Percentiles rank a stretch among this genome's conserved stretches.
phyloP scores from a whole-genome alignment of 2,888 invertebrate species.

The Cryptocephalus moraei region DNA sequence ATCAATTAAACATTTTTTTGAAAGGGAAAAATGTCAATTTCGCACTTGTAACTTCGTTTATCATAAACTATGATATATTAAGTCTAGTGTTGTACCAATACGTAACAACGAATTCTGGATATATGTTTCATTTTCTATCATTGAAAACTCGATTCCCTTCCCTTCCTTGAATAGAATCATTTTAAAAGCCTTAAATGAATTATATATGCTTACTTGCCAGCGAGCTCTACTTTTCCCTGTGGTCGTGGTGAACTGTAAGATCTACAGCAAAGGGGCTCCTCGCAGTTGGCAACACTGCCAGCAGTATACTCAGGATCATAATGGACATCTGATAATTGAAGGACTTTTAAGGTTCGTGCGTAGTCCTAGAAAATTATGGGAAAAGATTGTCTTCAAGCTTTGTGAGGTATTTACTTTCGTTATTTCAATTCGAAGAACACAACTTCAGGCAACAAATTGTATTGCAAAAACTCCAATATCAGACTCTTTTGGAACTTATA shows the following conservation, averaged over 20 bases:
- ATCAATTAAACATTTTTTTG: no score
- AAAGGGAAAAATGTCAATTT: no score
- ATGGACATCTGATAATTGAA: slow-evolving; percentile 94
- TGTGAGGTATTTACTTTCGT: no score
- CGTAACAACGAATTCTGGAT: neutral
- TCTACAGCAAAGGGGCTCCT: slow-evolving; percentile 89
- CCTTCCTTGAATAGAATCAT: neutral
- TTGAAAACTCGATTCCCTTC: neutral
- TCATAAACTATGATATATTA: no score
- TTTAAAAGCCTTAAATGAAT: neutral
- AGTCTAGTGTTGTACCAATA: no score
- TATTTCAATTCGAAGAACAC: no score
- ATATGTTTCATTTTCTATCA: neutral
- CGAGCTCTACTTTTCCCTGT: slow-evolving; percentile 53
- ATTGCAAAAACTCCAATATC: no score
- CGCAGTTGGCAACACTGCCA: slow-evolving; percentile 83
- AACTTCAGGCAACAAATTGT: no score
- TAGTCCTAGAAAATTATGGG: no score
- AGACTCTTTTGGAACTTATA: no score
- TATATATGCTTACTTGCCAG: slow-evolving; percentile 48
- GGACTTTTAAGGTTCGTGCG: slow-evolving; percentile 61
- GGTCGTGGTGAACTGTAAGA: slow-evolving; percentile 65
- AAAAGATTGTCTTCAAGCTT: no score
- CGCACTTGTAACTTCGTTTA: no score
- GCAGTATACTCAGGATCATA: slow-evolving; percentile 85